Percentiles rank a stretch among this genome's conserved stretches.
These are phyloP conservation scores for Diploptera punctata DNA, from an alignment of 2,888 invertebrate species.

Conservation along the genomic window DNA sequence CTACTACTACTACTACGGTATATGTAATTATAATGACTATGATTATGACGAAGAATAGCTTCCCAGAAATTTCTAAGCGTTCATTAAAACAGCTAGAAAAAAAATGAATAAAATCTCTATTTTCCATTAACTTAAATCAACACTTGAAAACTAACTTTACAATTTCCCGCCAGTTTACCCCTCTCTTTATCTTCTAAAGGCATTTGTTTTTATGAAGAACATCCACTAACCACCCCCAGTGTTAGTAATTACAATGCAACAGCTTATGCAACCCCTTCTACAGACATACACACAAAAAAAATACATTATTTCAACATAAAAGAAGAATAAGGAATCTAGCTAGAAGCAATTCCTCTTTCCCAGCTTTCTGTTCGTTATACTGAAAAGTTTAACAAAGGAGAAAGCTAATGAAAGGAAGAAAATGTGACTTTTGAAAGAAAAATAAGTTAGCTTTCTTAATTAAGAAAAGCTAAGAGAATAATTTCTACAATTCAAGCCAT, in stretches of 20 bases:
- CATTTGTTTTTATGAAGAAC: no score
- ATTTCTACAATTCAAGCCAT: background rate
- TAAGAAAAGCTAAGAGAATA: conserved; percentile 19
- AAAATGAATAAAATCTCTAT: no score
- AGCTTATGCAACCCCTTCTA: background rate
- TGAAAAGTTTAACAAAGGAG: conserved; percentile 27
- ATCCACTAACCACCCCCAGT: no score
- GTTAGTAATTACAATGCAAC: background rate
- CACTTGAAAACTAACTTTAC: no score
- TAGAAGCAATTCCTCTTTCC: background rate
- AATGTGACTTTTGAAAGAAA: conserved; percentile 17
- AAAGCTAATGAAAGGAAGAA: conserved; percentile 20
- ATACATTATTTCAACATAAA: background rate
- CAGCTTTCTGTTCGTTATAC: conserved; percentile 3
- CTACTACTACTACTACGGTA: no score
- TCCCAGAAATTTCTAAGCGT: no score
- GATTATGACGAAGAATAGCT: no score
- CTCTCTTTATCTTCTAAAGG: no score
- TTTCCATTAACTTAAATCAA: no score
- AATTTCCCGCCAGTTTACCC: no score
- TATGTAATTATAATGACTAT: no score
- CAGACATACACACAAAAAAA: background rate
- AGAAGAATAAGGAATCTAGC: conserved; percentile 11
- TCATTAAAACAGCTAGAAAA: no score
- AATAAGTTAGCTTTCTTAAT: conserved; percentile 27